Base-by-base conservation (phyloP, 2,888 invertebrate species). In the Rhagonycha lutea region DNA sequence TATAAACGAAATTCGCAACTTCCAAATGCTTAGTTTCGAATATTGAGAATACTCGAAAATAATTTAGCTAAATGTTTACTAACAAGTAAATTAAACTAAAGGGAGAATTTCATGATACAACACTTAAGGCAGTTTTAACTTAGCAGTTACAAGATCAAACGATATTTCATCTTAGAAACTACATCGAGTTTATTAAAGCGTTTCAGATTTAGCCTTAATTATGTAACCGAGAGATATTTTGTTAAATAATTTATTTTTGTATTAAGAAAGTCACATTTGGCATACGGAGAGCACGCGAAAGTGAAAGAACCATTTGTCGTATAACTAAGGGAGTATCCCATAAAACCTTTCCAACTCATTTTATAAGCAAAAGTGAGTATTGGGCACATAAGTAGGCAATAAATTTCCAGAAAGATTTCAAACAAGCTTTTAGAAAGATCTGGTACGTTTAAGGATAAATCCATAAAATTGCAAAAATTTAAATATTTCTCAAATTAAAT, bases 331-430 rank as follows among this genome's bases (percentile, higher is more conserved):
- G 23, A 65, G 26, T 24, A 65, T 65, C 63, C 26, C 26, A 24
- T 23, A 65, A 65, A 65, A 65, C 63, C 63, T 65, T 24, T 65
- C 63, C 24, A 24, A 65, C 63, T 65, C 63, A 24, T 65, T 65
- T 65, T 65, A 65, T 65, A 65, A 65, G 63, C 63, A 65, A 65
- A 65, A 65, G 63, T 65, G 63, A 65, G 63, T 65, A 65, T 65
- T 65, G 63, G 63, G 63, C 63, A 65, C 63, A 65, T 65, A 65
- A 65, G 63, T 65, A 65, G 63, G 63, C 63, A 24, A 65, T 65
- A 65, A 65, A 65, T 65, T 65, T 26, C 26, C 11, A 65, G 24
- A 65, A 26, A 65, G 63, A 65, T 65, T 65, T 65, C 24, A 23
- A 65, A 65, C 63, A 26, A 65, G 63, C 63, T 65, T 65, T 65